Percentiles rank a stretch among this genome's conserved stretches.
Evolutionary conservation across 1,140 invertebrate species (phyloP).

Genomic region (Propsilocerus akamusi): DNA sequence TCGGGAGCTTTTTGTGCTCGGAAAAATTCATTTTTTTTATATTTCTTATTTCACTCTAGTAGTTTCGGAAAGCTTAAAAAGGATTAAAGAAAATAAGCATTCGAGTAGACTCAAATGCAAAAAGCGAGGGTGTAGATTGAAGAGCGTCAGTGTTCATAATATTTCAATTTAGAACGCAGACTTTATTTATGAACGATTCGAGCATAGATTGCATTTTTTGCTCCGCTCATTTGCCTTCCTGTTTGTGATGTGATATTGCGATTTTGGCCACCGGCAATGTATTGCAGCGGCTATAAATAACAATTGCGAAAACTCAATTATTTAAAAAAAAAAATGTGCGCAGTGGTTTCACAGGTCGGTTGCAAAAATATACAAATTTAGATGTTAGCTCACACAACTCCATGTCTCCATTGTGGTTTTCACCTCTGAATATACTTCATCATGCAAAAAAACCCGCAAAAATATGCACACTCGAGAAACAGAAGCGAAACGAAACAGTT

Average conservation of each 20-base stretch:
- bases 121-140: background rate
- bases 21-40: no score
- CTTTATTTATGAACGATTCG: no score
- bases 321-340: background rate
- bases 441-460: no score
- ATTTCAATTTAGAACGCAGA: constrained; percentile 4
- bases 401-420: background rate
- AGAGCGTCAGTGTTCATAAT: constrained; percentile 1
- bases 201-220: no score
- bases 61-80: background rate
- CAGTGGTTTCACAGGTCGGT: no score
- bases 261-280: background rate
- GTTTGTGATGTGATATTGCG: background rate
- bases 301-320: constrained; percentile 3
- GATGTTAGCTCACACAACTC: no score
- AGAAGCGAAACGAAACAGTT: no score
- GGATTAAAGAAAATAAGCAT: background rate
- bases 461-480: no score
- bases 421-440: background rate
- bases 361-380: background rate
- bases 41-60: no score
- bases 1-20: no score
- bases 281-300: background rate
- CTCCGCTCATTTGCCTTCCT: background rate
- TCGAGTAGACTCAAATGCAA: background rate